Percentiles rank a stretch among this genome's conserved stretches.
Conservation (phyloP, 2,797 vertebrate species). For the Coregonus ussuriensis region DNA sequence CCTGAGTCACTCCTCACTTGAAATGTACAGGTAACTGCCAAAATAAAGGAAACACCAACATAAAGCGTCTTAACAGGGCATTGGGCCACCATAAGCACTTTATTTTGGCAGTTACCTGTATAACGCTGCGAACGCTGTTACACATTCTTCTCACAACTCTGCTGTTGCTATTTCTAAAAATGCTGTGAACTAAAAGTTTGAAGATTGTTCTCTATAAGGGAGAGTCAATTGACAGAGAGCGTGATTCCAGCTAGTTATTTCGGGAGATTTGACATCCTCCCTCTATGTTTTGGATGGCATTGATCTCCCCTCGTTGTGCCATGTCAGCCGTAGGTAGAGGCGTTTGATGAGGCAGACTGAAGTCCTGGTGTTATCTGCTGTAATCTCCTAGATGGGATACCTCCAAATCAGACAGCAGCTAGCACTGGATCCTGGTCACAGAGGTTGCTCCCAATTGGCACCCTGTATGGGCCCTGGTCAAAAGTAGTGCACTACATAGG, state of each 20-base stretch:
- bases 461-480: neutral
- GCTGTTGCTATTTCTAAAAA: neutral
- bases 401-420: slow-evolving; percentile 27
- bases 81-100: too few relatives aligned
- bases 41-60: too few relatives aligned
- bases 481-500: neutral
- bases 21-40: too few relatives aligned
- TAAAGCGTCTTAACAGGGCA: too few relatives aligned
- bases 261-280: slow-evolving; percentile 25
- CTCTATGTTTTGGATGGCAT: slow-evolving; percentile 29
- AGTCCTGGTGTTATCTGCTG: slow-evolving; percentile 31
- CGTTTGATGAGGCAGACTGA: slow-evolving; percentile 26
- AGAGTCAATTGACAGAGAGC: neutral
- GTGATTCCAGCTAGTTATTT: slow-evolving; percentile 16
- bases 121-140: neutral
- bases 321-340: slow-evolving; percentile 18
- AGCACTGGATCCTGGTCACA: slow-evolving; percentile 8
- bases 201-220: slow-evolving; percentile 1
- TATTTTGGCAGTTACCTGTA: neutral
- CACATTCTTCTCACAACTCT: neutral
- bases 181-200: neutral
- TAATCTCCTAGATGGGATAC: slow-evolving; percentile 35
- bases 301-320: slow-evolving; percentile 29
- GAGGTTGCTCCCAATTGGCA: neutral
- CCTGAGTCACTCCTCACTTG: neutral